Conservation (phyloP, 2,113 vertebrate genomes). For the Oreocharis arfaki region DNA sequence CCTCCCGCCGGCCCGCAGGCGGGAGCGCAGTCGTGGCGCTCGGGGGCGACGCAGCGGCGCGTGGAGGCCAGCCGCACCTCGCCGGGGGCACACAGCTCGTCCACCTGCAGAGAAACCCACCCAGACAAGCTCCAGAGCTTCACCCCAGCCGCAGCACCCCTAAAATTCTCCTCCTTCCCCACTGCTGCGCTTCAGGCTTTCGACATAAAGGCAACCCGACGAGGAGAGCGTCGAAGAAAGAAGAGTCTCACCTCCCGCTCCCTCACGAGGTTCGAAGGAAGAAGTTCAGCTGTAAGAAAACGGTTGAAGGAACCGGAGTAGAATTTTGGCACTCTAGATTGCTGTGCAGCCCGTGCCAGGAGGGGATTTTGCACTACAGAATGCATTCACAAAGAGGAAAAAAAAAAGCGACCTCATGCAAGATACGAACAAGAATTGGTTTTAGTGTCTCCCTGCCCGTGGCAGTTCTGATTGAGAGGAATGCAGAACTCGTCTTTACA, state of each 20-base stretch:
- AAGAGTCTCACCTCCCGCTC: neutral
- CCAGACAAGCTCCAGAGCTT: neutral
- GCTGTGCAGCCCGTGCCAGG: neutral
- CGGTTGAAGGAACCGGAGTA: neutral
- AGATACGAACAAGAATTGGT: neutral
- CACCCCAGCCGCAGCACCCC: fast-evolving
- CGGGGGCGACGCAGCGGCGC: conserved; percentile 73
- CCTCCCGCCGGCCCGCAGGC: conserved; percentile 78
- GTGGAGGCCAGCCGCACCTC: conserved; percentile 81
- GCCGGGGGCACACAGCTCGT: conserved; percentile 74
- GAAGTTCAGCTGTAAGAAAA: neutral
- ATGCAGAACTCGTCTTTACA: no score
- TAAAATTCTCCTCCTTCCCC: neutral
- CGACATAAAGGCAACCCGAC: fast-evolving
- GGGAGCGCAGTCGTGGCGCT: conserved; percentile 72
- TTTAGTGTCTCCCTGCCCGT: neutral
- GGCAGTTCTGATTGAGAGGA: no score
- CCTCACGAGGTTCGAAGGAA: neutral
- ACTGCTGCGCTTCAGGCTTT: fast-evolving
- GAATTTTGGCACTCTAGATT: neutral
- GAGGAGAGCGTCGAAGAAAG: fast-evolving
- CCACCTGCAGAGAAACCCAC: conserved; percentile 67
- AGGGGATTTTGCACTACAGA: neutral
- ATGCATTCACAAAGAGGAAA: neutral
- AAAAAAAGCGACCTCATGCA: neutral